Percentiles rank a stretch among this genome's conserved stretches.
phyloP scores from a whole-genome alignment of 2,797 vertebrate species.

The Pampus argenteus region DNA sequence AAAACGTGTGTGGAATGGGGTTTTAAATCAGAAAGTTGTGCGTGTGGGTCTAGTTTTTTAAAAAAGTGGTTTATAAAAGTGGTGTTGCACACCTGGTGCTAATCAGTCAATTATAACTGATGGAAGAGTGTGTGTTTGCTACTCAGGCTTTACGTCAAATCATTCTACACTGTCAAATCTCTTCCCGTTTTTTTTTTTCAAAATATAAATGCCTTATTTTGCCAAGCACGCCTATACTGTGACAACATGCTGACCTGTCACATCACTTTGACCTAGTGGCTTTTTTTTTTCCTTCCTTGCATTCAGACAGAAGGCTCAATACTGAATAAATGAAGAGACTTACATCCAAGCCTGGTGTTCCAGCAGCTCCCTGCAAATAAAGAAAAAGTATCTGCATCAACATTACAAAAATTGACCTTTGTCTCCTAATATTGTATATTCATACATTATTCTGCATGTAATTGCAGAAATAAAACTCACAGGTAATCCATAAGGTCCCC shows the following conservation, averaged over 20 bases:
- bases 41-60: background rate
- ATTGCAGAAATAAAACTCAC: too few species aligned
- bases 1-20: background rate
- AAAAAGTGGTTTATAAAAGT: background rate
- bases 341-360: conserved; percentile 97
- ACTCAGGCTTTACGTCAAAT: background rate
- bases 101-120: background rate
- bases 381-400: conserved; percentile 8
- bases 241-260: background rate
- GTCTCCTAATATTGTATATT: too few species aligned
- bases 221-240: background rate
- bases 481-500: conserved; percentile 96
- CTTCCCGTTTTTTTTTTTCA: too few species aligned
- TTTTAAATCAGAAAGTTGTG: background rate
- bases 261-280: background rate
- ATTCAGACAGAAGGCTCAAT: conserved; percentile 17
- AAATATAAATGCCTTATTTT: background rate
- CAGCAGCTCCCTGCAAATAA: conserved; percentile 92
- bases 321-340: conserved; percentile 78
- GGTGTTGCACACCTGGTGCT: background rate
- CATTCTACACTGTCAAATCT: background rate
- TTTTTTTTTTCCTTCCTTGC: background rate
- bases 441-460: too few species aligned
- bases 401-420: background rate
- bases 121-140: background rate